These are phyloP conservation scores for Sisyra terminalis DNA, from an alignment of 2,888 invertebrate genomes.

Conservation along the genomic window DNA sequence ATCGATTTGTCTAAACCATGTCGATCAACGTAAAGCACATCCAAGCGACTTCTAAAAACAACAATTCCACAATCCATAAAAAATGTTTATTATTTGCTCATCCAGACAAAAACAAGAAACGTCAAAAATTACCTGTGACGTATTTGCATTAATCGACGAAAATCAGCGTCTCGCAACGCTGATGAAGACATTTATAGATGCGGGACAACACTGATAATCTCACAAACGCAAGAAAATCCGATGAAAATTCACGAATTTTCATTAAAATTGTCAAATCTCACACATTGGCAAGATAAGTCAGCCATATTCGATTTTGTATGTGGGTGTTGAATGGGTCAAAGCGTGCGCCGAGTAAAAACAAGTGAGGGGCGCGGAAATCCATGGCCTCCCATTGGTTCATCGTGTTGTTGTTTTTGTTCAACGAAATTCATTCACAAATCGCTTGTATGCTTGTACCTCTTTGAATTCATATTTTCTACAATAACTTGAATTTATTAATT, in stretches of 20 bases:
- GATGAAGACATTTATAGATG: no score
- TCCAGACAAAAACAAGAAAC: neutral
- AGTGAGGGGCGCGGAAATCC: neutral
- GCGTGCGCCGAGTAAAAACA: no score
- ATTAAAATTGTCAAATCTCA: slow-evolving; percentile 3
- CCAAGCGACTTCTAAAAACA: neutral
- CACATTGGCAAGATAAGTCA: slow-evolving; percentile 7
- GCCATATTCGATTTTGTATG: slow-evolving; percentile 5
- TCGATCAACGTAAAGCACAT: neutral
- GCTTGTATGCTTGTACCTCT: no score
- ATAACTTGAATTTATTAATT: no score
- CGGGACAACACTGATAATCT: no score
- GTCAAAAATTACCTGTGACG: slow-evolving; percentile 8
- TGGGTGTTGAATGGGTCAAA: no score
- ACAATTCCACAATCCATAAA: neutral
- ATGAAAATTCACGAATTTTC: neutral
- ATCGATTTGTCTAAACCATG: neutral
- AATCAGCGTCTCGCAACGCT: neutral
- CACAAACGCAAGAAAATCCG: neutral
- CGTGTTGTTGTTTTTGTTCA: no score
- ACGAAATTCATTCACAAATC: no score
- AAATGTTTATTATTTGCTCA: neutral
- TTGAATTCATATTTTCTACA: no score
- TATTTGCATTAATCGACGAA: slow-evolving; percentile 1
- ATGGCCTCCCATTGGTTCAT: no score